These are phyloP conservation scores for Monodelphis domestica DNA, from an alignment of 2,797 vertebrate species.

Conservation along the genomic window DNA sequence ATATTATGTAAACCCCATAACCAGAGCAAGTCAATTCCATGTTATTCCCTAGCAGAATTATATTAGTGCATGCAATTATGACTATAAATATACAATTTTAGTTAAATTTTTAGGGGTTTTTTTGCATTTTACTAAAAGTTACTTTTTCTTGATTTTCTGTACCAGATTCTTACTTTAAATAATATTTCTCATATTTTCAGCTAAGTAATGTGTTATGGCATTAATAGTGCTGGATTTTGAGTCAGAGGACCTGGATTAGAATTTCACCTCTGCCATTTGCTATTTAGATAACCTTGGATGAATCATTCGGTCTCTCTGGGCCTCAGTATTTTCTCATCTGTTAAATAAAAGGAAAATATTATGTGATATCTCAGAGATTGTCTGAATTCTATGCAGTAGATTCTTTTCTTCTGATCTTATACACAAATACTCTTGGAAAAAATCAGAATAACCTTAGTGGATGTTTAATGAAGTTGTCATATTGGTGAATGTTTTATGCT, in stretches of 20 bases:
- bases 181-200: neutral
- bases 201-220: neutral
- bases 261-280: constrained; percentile 20
- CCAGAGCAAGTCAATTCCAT: neutral
- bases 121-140: neutral
- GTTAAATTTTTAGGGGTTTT: neutral
- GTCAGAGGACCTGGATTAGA: neutral
- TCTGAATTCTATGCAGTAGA: neutral
- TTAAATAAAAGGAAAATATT: neutral
- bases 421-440: neutral
- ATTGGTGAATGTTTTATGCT: neutral
- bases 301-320: neutral
- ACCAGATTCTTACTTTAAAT: neutral
- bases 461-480: neutral
- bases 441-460: neutral
- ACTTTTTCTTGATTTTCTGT: neutral
- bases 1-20: neutral
- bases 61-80: neutral
- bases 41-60: neutral
- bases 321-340: neutral
- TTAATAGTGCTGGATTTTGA: constrained; percentile 32
- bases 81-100: neutral
- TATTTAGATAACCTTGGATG: neutral
- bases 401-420: neutral
- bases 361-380: neutral